Conservation (phyloP, 2,888 invertebrate species). For the Cephus sareptanus region DNA sequence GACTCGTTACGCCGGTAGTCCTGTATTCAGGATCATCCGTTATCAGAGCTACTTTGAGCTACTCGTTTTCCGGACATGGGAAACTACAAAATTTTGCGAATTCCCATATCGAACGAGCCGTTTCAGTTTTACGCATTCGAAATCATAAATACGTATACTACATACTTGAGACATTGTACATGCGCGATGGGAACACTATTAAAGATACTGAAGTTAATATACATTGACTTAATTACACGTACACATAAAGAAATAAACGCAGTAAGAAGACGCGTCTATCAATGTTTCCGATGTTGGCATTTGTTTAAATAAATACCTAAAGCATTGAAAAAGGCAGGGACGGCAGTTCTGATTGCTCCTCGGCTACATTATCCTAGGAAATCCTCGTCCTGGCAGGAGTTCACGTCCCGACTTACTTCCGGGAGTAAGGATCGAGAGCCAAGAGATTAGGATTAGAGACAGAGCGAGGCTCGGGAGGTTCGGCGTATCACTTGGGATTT, state of each 20-base stretch:
- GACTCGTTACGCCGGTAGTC: not conserved
- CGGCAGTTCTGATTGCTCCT: not conserved
- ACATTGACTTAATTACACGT: slow-evolving; percentile 30
- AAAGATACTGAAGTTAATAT: not conserved
- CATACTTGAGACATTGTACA: not conserved
- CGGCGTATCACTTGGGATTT: not conserved
- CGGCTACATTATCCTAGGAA: not conserved
- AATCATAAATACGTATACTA: not conserved
- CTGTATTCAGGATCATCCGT: not conserved
- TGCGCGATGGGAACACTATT: slow-evolving; percentile 3
- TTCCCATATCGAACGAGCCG: not conserved
- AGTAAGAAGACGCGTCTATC: slow-evolving; percentile 48
- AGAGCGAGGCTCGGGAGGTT: not conserved
- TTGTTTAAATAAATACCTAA: slow-evolving; percentile 58
- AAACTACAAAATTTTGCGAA: not conserved
- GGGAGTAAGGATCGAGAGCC: not conserved
- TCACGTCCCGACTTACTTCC: not conserved
- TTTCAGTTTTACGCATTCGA: not conserved
- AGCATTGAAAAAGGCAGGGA: slow-evolving; percentile 37
- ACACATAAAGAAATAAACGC: slow-evolving; percentile 15
- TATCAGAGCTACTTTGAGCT: not conserved
- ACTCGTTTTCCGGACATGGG: not conserved
- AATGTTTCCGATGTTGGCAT: slow-evolving; percentile 61
- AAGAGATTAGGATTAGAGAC: not conserved
- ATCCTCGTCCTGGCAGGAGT: not conserved